These are phyloP conservation scores for Zosterops japonicus DNA, from an alignment of 2,113 vertebrate species.

Conservation along the genomic window DNA sequence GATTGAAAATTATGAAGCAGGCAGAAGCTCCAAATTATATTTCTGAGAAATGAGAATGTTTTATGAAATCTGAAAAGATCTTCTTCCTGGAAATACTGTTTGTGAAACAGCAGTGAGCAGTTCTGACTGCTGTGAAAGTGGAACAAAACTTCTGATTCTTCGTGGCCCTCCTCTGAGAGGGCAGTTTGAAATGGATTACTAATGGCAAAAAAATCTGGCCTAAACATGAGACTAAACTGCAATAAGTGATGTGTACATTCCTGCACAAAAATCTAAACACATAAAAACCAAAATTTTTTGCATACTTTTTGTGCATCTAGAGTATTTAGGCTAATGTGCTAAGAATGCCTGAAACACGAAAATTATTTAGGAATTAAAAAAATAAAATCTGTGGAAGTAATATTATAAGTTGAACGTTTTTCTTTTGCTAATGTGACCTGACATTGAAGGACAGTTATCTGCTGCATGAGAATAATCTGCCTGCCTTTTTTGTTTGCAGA, in stretches of 20 bases:
- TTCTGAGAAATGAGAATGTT: conserved; percentile 35
- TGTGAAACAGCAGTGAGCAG: conserved; percentile 20
- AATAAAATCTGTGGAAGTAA: background rate
- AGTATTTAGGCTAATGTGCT: background rate
- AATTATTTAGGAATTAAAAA: background rate
- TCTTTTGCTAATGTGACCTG: background rate
- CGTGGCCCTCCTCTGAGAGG: background rate
- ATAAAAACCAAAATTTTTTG: background rate
- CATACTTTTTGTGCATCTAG: background rate
- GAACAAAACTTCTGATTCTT: background rate
- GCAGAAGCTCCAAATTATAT: conserved; percentile 19
- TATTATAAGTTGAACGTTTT: background rate
- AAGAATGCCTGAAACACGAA: background rate
- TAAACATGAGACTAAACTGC: background rate
- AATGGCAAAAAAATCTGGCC: background rate
- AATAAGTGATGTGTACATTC: background rate
- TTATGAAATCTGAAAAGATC: conserved; percentile 28
- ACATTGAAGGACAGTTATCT: background rate
- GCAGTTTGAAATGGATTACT: background rate
- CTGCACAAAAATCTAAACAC: background rate
- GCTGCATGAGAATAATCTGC: background rate
- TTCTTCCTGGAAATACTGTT: conserved; percentile 40
- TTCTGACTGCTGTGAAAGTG: background rate
- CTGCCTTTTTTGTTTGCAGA: background rate
- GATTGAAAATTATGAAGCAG: conserved; percentile 5